Conservation (phyloP, 1,140 invertebrate genomes). For the Drosophila burlai region DNA sequence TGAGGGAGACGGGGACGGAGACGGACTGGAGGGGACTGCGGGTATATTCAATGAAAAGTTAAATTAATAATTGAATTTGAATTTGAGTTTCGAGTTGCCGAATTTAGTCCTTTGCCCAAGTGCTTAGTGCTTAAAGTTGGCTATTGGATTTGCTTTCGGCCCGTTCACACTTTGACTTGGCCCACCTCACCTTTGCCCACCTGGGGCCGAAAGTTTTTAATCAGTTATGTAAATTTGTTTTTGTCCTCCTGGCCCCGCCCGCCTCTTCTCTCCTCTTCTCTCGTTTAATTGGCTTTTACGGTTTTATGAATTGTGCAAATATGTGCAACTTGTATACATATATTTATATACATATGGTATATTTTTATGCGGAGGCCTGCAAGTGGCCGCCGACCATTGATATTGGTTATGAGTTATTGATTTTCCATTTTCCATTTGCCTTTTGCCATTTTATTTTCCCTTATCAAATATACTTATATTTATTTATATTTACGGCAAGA, state of each 20-base stretch:
- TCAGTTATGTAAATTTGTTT: constrained; percentile 81
- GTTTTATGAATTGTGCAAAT: constrained; percentile 63
- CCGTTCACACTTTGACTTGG: constrained; percentile 55
- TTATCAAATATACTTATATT: constrained; percentile 19
- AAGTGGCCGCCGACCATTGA: constrained; percentile 40
- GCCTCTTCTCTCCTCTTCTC: not conserved
- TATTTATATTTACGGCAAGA: constrained; percentile 11
- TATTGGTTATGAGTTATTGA: constrained; percentile 50
- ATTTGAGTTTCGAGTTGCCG: constrained; percentile 24
- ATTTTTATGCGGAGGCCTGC: constrained; percentile 3
- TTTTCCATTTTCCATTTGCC: constrained; percentile 19
- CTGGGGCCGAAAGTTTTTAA: constrained; percentile 72
- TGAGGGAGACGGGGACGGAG: too few relatives aligned
- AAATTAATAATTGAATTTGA: constrained; percentile 73
- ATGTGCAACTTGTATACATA: constrained; percentile 6
- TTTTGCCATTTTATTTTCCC: constrained; percentile 5
- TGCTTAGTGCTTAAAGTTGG: constrained; percentile 44
- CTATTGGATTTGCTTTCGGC: constrained; percentile 34
- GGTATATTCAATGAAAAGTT: constrained; percentile 55
- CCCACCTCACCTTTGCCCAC: too few relatives aligned
- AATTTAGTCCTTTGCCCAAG: constrained; percentile 23
- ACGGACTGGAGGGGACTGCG: not conserved
- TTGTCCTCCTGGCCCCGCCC: constrained; percentile 21
- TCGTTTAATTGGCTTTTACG: constrained; percentile 47
- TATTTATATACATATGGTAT: too few relatives aligned